Evolutionary conservation across 2,113 vertebrate species (phyloP).

Genomic region (Amazona vittata): DNA sequence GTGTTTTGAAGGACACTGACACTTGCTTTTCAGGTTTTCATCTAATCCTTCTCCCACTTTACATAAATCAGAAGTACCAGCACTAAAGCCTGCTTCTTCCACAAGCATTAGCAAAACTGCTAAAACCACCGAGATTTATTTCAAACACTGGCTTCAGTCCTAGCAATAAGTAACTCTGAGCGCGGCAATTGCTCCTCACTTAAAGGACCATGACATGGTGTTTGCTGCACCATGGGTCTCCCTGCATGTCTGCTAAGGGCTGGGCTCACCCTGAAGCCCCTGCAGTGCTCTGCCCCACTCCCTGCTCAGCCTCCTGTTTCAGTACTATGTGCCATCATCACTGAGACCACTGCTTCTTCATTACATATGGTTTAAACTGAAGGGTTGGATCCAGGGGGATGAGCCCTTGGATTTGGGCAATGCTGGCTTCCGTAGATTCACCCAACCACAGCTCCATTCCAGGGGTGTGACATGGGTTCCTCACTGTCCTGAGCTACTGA

Average conservation of each 20-base stretch:
- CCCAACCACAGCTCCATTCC: not conserved
- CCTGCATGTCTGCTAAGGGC: not conserved
- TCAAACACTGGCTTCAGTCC: conserved; percentile 3
- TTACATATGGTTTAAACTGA: not conserved
- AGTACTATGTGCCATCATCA: not conserved
- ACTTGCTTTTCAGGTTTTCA: not conserved
- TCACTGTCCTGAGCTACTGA: not conserved
- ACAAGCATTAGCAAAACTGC: conserved; percentile 13
- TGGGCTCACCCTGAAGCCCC: not conserved
- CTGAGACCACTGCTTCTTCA: not conserved
- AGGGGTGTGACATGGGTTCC: not conserved
- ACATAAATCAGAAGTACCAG: conserved; percentile 13
- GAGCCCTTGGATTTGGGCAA: not conserved
- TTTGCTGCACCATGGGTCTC: not conserved
- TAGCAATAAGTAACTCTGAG: not conserved
- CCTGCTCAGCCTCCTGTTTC: not conserved
- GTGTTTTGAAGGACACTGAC: not conserved
- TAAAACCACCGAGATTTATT: conserved; percentile 26
- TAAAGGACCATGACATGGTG: not conserved
- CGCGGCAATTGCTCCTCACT: not conserved
- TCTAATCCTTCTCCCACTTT: conserved; percentile 9
- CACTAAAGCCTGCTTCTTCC: not conserved
- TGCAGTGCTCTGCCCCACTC: accelerated
- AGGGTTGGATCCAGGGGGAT: not conserved
- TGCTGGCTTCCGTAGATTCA: not conserved